Conservation (phyloP, 2,797 vertebrate species). For the Enteromius radiatus region DNA sequence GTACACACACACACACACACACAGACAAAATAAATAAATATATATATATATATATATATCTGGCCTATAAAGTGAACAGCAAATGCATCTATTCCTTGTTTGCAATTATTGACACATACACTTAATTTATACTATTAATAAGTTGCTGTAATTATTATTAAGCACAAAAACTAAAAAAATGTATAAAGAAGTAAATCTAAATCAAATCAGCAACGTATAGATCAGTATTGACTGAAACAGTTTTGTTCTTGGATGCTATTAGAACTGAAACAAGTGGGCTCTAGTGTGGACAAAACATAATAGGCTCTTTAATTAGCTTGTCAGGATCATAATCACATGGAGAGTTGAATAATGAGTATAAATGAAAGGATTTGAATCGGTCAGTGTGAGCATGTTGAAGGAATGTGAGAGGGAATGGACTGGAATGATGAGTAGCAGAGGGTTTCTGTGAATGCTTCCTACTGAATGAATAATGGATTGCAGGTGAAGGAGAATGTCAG, state of each 20-base stretch:
- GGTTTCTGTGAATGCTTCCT: slow-evolving; percentile 8
- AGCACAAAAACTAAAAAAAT: not conserved
- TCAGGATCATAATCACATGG: slow-evolving; percentile 26
- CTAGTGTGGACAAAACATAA: slow-evolving; percentile 8
- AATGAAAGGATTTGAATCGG: slow-evolving; percentile 27
- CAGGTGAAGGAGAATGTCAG: slow-evolving; percentile 14
- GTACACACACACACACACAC: too few relatives aligned
- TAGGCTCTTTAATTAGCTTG: slow-evolving; percentile 13
- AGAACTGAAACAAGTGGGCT: not conserved
- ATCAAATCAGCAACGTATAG: not conserved
- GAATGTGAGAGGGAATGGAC: slow-evolving; percentile 4
- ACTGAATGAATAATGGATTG: slow-evolving; percentile 39
- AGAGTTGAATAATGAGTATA: slow-evolving; percentile 26
- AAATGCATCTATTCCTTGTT: too few relatives aligned
- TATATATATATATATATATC: too few relatives aligned
- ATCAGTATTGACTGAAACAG: not conserved
- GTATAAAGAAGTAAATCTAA: not conserved
- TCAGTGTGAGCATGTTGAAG: not conserved
- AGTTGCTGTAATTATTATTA: not conserved
- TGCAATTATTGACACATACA: too few relatives aligned
- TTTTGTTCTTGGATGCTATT: not conserved
- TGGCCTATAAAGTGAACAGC: too few relatives aligned
- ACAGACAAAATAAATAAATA: too few relatives aligned
- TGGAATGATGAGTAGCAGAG: slow-evolving; percentile 21
- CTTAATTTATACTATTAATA: not conserved